Evolutionary conservation across 2,888 invertebrate genomes (phyloP), one percentile per base, ranked within the genome.

Genomic region (Drosophila meridiana): DNA sequence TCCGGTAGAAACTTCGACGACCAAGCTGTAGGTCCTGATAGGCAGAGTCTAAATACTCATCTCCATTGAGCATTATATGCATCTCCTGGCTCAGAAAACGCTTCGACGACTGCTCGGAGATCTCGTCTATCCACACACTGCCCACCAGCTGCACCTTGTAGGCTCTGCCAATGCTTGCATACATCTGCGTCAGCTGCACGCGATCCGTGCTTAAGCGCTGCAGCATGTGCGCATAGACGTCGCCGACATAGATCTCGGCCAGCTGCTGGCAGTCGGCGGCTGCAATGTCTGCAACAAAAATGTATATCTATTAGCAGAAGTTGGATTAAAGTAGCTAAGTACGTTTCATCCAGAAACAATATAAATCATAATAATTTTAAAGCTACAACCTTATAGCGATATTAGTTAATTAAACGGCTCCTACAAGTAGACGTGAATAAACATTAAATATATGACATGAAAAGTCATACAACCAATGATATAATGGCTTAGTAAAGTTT

Each of bases 91-190:
- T 87, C 11, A 92, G 75, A 52, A 92, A 92, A 4, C 84, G 81
- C 32, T 89, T 90, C 0, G 93, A 92, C 42, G 90, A 88, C 59
- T 91, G 87, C 53, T 84, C 80, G 0, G 92, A 90, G 55, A 93
- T 91, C 72, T 92, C 92, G 58, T 93, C 93, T 48, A 93, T 90
- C 93, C 93, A 92, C 0, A 83, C 45, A 4, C 88, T 91, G 42
- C 77, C 60, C 4, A 74, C 72, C 30, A 92, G 69, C n/a, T 91
- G 83, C 5, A 87, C 80, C 45, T 89, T 89, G 62, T 92, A 92
- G 34, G 84, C 73, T 34, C 79, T 81, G 3, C 92, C 93, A 14
- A 92, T 78, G n/a, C 78, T 79, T 4, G 90, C 82, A 47, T 92
- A 92, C 82, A 92, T 80, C 48, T 91, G 81, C 0, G 90, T 90